Base-by-base conservation (phyloP, 2,797 vertebrate species). In the Gorsachius magnificus region DNA sequence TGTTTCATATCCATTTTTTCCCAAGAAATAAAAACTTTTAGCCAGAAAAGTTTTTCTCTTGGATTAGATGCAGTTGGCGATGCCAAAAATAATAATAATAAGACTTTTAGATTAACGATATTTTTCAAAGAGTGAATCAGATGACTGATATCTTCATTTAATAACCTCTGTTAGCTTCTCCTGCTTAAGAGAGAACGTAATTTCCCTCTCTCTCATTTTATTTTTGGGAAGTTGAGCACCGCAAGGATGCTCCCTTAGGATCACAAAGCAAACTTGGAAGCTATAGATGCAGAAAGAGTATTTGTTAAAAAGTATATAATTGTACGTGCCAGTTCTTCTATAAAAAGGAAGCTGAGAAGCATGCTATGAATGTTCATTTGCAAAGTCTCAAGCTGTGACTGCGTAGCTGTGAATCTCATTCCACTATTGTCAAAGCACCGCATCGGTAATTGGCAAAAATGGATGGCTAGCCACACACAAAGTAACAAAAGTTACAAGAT, bases 361-460 rank as follows among this genome's bases (percentile, higher is more conserved):
- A 83, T 33, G 61, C 87, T 95, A 92, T 65, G 94, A 97, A 93
- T 94, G 96, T 97, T 97, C 97, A 95, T 96, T 96, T 97, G 87
- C 95, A 84, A 96, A 96, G 93, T 81, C 93, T 97, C 96, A 97
- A 96, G 93, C 96, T 97, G 96, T 95, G 96, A 93, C 79, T 76
- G 84, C 1, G 2, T 92, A 96, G 95, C 94, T 94, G 96, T 83
- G 95, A 97, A 96, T 94, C 87, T 97, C 89, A 92, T 96, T 89
- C 89, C 0, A 4, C 93, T 97, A 91, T 96, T 96, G 94, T 97
- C 90, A 94, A 89, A 95, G 93, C 94, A 51, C 69, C 1, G 2
- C 92, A 70, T 50, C 64, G 89, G 92, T 97, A 97, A 93, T 97
- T 96, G 96, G 90, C 87, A 78, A 89, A 94, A 97, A 96, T 91